A percentile compares a stretch with the other conserved stretches of the same genome.
Conservation (phyloP, 2,113 vertebrate species). For the Eubucco bourcierii region DNA sequence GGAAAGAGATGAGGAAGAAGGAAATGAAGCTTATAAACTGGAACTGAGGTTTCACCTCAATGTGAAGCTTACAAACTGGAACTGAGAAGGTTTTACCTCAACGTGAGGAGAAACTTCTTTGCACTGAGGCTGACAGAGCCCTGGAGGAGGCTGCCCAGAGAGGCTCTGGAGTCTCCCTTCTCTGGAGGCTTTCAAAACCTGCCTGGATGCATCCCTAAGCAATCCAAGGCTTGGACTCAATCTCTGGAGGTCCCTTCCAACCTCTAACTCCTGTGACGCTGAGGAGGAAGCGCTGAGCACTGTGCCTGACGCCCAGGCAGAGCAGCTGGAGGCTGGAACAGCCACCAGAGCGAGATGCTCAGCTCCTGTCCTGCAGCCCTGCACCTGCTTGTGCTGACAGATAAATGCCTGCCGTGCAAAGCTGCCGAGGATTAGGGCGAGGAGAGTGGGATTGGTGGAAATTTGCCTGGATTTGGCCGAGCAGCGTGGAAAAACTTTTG, state of each 20-base stretch:
- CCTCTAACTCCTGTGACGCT: no score
- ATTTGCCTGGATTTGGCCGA: background rate
- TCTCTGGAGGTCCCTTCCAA: no score
- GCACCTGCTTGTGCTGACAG: conserved; percentile 36
- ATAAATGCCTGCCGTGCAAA: background rate
- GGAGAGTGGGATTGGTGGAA: background rate
- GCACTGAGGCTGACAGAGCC: no score
- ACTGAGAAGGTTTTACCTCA: no score
- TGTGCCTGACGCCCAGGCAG: conserved; percentile 35
- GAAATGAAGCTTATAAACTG: background rate
- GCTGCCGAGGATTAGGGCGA: background rate
- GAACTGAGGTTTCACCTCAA: no score
- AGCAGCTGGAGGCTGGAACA: conserved; percentile 47
- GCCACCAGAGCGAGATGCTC: background rate
- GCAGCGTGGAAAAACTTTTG: rapidly evolving
- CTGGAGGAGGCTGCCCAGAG: no score
- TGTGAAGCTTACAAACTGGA: background rate
- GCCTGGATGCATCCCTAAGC: no score
- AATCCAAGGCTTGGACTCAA: no score
- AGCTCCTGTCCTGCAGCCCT: conserved; percentile 56
- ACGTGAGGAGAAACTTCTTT: no score
- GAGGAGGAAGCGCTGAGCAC: background rate
- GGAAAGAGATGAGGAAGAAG: background rate
- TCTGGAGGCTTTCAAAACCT: no score
- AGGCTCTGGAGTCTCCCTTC: no score